phyloP scores from a whole-genome alignment of 2,113 vertebrate species.

The Prionailurus viverrinus region DNA sequence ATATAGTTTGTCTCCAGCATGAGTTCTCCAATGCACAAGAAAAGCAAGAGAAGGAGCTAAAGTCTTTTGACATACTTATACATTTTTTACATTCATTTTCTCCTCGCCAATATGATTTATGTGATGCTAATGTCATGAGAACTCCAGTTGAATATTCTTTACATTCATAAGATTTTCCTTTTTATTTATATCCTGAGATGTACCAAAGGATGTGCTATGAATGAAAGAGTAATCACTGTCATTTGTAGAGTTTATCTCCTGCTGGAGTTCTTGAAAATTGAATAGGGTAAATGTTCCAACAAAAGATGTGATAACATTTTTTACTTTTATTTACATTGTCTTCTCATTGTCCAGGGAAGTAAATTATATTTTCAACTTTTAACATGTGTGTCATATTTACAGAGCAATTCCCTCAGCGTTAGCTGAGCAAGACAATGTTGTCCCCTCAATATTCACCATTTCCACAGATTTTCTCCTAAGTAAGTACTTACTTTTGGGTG shows the following conservation, averaged over 20 bases:
- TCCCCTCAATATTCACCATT: neutral
- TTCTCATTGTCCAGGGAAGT: neutral
- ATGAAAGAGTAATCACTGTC: neutral
- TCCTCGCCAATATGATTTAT: neutral
- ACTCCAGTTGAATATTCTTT: neutral
- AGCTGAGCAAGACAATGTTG: neutral
- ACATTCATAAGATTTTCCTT: neutral
- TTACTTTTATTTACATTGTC: neutral
- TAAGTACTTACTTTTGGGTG: neutral
- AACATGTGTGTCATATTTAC: neutral
- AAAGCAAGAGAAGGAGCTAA: neutral
- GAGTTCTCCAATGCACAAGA: neutral
- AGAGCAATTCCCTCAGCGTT: neutral
- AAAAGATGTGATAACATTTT: neutral
- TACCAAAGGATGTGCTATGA: neutral
- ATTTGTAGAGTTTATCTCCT: neutral
- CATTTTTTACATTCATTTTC: neutral
- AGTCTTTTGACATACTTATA: neutral
- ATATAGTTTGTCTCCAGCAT: neutral
- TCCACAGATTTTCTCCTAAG: neutral
- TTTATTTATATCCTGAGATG: neutral
- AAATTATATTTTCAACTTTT: slow-evolving; percentile 15
- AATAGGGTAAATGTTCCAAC: neutral
- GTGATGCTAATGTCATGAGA: neutral
- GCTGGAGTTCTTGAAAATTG: neutral